Evolutionary conservation across 2,888 invertebrate genomes (phyloP).

Genomic region (Atrina japonica): DNA sequence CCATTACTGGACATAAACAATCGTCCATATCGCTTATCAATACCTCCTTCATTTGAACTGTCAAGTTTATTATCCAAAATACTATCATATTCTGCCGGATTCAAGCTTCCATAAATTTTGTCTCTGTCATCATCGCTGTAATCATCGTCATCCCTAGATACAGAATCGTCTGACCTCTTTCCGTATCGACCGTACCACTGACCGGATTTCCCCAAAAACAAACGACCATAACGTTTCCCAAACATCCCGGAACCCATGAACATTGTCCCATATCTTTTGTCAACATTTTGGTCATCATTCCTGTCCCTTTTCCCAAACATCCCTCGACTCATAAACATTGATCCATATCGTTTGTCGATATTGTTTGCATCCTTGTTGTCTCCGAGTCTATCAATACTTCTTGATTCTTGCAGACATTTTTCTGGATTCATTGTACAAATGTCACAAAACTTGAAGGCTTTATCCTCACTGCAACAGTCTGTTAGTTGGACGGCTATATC

Average conservation of each 20-base stretch:
- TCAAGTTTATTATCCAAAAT: too few species aligned
- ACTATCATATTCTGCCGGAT: too few species aligned
- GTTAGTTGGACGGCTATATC: conserved; percentile 40
- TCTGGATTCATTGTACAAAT: conserved; percentile 34
- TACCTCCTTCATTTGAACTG: conserved; percentile 4
- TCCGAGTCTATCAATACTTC: conserved; percentile 17
- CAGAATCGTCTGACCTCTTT: too few species aligned
- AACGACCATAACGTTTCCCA: conserved; percentile 2
- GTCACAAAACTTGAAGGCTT: conserved; percentile 37
- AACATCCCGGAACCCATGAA: conserved; percentile 10
- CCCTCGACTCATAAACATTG: conserved; percentile 19
- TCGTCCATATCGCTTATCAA: conserved; percentile 18
- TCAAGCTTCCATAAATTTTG: too few species aligned
- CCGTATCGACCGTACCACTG: too few species aligned
- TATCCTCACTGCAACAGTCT: conserved; percentile 41
- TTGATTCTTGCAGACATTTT: conserved; percentile 31
- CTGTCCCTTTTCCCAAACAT: neutral
- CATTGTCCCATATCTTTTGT: conserved; percentile 30
- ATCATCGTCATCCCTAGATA: too few species aligned
- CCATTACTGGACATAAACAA: neutral
- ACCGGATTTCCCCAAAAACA: neutral
- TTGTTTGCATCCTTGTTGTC: neutral
- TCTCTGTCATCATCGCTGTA: too few species aligned
- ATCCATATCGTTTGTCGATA: conserved; percentile 34
- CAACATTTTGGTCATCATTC: neutral